A percentile compares a stretch with the other conserved stretches of the same genome.
Evolutionary conservation across 2,113 vertebrate species (phyloP).

Genomic region (Phocoena phocoena): DNA sequence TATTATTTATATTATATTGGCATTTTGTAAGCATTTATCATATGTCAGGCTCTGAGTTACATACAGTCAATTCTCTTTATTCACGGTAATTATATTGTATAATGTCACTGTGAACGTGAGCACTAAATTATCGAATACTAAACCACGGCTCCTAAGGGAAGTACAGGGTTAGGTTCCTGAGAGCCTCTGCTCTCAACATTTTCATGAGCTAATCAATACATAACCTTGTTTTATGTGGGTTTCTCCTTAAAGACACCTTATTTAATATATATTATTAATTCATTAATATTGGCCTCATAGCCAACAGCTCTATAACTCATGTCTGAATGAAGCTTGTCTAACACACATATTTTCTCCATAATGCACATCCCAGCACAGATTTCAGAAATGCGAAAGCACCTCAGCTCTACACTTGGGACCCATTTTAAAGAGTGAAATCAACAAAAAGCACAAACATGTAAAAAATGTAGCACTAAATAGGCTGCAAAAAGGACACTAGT

Average conservation of each 20-base stretch:
- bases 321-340: not conserved
- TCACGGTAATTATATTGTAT: not conserved
- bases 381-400: not conserved
- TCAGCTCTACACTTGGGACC: not conserved
- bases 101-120: not conserved
- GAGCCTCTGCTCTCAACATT: not conserved
- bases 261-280: not conserved
- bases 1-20: not conserved
- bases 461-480: not conserved
- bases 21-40: not conserved
- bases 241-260: constrained; percentile 11
- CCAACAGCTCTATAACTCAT: not conserved
- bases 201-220: not conserved
- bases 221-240: not conserved
- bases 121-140: not conserved
- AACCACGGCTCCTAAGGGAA: not conserved
- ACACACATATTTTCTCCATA: not conserved
- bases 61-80: not conserved
- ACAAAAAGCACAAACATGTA: not conserved
- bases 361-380: not conserved
- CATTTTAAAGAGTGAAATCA: not conserved
- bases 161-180: not conserved
- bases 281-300: not conserved
- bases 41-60: not conserved
- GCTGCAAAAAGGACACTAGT: not conserved